A percentile compares a stretch with the other conserved stretches of the same genome.
Conservation (phyloP, 2,888 invertebrate genomes). For the Strigamia maritima region DNA sequence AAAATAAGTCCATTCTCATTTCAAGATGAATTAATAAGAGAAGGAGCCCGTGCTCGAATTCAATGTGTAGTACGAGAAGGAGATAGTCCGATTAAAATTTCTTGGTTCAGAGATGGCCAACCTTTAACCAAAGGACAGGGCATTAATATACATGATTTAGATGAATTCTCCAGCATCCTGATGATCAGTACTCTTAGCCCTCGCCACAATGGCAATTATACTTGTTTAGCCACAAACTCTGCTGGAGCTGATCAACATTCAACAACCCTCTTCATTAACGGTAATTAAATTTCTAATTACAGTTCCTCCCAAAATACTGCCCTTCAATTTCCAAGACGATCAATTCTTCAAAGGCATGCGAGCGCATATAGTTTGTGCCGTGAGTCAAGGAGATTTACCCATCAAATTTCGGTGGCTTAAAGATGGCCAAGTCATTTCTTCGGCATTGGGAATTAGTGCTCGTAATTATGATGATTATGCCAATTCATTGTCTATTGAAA, state of each 20-base stretch:
- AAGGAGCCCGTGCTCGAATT: slow-evolving; percentile 29
- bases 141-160: slow-evolving; percentile 46
- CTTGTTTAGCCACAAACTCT: background rate
- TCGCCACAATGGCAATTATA: too few relatives aligned
- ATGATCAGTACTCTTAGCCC: slow-evolving; percentile 40
- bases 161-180: slow-evolving; percentile 49
- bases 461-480: slow-evolving; percentile 44
- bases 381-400: slow-evolving; percentile 43
- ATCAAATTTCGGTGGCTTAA: slow-evolving; percentile 60
- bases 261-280: background rate
- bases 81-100: slow-evolving; percentile 50
- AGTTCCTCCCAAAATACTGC: slow-evolving; percentile 42
- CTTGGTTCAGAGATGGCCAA: slow-evolving; percentile 50
- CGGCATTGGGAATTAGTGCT: slow-evolving; percentile 43
- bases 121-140: slow-evolving; percentile 45
- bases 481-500: slow-evolving; percentile 46
- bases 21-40: slow-evolving; percentile 47
- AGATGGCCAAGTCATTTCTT: slow-evolving; percentile 36
- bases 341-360: slow-evolving; percentile 42
- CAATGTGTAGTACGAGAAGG: slow-evolving; percentile 42
- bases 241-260: background rate
- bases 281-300: background rate
- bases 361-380: slow-evolving; percentile 43
- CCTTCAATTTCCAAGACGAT: slow-evolving; percentile 41
- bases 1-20: slow-evolving; percentile 59